phyloP scores from a whole-genome alignment of 2,888 invertebrate genomes.

The Apamea crenata region DNA sequence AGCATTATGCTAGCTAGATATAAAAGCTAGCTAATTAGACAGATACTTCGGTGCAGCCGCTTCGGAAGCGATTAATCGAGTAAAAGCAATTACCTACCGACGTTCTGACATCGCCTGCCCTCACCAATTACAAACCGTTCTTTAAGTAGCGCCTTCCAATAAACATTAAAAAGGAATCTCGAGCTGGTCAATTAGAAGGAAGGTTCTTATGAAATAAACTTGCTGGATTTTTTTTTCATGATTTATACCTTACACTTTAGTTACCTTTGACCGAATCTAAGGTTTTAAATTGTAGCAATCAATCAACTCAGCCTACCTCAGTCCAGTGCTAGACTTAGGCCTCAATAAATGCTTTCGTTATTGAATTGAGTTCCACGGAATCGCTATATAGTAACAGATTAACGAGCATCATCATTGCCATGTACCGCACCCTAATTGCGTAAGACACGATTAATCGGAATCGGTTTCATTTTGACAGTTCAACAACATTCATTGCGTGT shows the following conservation, averaged over 20 bases:
- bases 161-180: constrained; percentile 38
- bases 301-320: too few species aligned
- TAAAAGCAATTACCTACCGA: constrained; percentile 72
- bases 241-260: neutral
- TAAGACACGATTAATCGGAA: too few species aligned
- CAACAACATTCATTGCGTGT: too few species aligned
- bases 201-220: constrained; percentile 6
- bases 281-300: neutral
- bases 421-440: too few species aligned
- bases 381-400: constrained; percentile 14
- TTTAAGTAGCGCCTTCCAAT: constrained; percentile 50
- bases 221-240: neutral
- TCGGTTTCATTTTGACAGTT: too few species aligned
- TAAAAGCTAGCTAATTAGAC: constrained; percentile 7
- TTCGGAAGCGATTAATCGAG: constrained; percentile 66
- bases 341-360: neutral
- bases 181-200: constrained; percentile 12
- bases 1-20: neutral
- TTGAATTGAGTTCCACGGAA: neutral
- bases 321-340: too few species aligned
- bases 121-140: constrained; percentile 53
- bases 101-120: constrained; percentile 62
- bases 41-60: constrained; percentile 19
- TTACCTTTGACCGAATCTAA: too few species aligned
- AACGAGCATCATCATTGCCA: neutral